Evolutionary conservation across 64 coral and sea anemone species (phyloP), one percentile per base, ranked within the genome.

Genomic region (Pachyseris speciosa): DNA sequence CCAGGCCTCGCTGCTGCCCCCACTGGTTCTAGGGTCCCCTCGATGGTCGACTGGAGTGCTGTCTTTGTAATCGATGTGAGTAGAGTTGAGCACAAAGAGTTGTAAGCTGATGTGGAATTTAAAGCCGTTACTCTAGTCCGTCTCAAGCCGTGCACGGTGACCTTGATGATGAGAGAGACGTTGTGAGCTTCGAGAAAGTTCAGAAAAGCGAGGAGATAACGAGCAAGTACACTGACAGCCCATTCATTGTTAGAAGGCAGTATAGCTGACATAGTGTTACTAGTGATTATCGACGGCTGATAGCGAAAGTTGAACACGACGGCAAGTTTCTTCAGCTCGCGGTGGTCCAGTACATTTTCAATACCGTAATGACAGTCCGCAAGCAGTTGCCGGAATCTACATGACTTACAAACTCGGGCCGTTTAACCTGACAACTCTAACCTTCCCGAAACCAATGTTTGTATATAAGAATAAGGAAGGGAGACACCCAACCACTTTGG

Each of bases 321-420:
- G 48, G 20, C 13, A 59, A 37, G 11, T 91, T 83, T 27, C 37
- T 91, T 53, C 89, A 49, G n/a, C 51, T 91, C 43, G 89, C 77
- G 28, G 42, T 91, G 22, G 89, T 91, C 17, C 89, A 91, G 65
- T 91, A 91, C 67, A 59, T 83, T 25, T 76, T 91, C 60, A 83
- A 67, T 26, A 90, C 74, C 29, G n/a, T n/a, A 37, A 12, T 64
- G 86, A 75, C 19, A 40, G 19, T 16, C 1, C 48, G n/a, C 28
- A 29, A 30, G 36, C 81, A 33, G 55, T 86, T 4, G 90, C 83
- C 1, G 81, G 90, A 7, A 25, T 92, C 1, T 57, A 86, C 53
- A 92, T 87, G 84, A 94, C 91, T 3, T 94, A 81, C 43, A 94
- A 94, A 37, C 61, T 87, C 29, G 91, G 84, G 3, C 85, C 75